A percentile compares a stretch with the other conserved stretches of the same genome.
Conservation (phyloP, 1,140 invertebrate species). For the Apis cerana region DNA sequence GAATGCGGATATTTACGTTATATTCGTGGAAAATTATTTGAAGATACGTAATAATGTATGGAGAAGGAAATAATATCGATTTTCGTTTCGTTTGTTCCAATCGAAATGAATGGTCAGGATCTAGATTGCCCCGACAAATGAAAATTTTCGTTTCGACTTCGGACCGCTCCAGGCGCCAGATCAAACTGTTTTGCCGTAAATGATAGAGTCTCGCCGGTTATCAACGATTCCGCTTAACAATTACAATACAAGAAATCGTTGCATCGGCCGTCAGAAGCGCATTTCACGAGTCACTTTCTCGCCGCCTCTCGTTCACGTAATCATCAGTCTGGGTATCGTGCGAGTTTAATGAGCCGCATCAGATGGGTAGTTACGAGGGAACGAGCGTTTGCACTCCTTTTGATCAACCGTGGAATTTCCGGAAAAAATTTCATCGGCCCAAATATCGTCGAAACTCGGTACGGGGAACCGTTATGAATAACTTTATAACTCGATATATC, state of each 20-base stretch:
- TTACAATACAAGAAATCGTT: conserved; percentile 11
- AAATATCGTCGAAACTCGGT: neutral
- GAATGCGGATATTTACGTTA: no score
- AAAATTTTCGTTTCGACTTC: neutral
- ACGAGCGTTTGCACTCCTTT: conserved; percentile 45
- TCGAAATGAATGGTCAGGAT: no score
- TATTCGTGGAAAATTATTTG: no score
- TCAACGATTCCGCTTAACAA: neutral
- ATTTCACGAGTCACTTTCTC: conserved; percentile 24
- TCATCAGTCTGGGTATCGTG: conserved; percentile 53
- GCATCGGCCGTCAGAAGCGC: conserved; percentile 1
- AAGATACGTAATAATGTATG: no score
- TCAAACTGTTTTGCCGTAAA: neutral
- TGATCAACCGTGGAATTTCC: neutral
- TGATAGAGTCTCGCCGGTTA: neutral
- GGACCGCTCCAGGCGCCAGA: neutral
- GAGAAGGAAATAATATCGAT: no score
- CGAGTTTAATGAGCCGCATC: conserved; percentile 67
- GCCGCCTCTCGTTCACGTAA: conserved; percentile 35
- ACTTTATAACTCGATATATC: neutral
- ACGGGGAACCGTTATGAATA: neutral
- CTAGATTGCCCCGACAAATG: neutral
- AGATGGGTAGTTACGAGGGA: conserved; percentile 54
- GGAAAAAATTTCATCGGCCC: neutral
- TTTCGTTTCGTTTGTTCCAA: no score